These are phyloP conservation scores for Syngnathus scovelli DNA, from an alignment of 2,113 vertebrate genomes.

Conservation along the genomic window DNA sequence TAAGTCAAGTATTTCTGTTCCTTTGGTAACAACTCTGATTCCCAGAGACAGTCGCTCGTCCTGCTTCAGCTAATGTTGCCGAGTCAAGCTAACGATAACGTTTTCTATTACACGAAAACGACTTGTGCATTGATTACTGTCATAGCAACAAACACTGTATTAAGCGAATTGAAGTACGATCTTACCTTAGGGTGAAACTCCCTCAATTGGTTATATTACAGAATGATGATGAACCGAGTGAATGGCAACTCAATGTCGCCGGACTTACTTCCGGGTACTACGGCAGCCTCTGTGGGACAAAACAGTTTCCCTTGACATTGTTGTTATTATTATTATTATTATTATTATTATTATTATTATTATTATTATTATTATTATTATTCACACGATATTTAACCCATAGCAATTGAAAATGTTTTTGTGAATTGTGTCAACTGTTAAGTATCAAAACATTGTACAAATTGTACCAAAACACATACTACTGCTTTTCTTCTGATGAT, in stretches of 20 bases:
- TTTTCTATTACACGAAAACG: not conserved
- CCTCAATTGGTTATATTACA: not conserved
- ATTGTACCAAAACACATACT: not conserved
- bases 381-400: too few relatives aligned
- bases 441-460: too few relatives aligned
- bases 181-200: slow-evolving; percentile 23
- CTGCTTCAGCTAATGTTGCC: slow-evolving; percentile 34
- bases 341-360: too few relatives aligned
- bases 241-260: not conserved
- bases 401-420: too few relatives aligned
- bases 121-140: not conserved
- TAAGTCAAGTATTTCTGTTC: not conserved
- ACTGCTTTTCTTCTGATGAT: too few relatives aligned
- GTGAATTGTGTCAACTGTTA: too few relatives aligned
- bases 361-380: too few relatives aligned
- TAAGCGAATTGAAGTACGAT: accelerated
- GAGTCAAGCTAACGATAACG: not conserved
- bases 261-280: slow-evolving; percentile 41
- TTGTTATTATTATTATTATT: too few relatives aligned
- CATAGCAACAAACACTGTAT: not conserved
- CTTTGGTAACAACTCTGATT: not conserved
- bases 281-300: slow-evolving; percentile 37
- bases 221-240: not conserved
- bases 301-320: not conserved
- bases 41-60: slow-evolving; percentile 10